Evolutionary conservation across 2,113 vertebrate species (phyloP).

Genomic region (Stigmatopora argus): DNA sequence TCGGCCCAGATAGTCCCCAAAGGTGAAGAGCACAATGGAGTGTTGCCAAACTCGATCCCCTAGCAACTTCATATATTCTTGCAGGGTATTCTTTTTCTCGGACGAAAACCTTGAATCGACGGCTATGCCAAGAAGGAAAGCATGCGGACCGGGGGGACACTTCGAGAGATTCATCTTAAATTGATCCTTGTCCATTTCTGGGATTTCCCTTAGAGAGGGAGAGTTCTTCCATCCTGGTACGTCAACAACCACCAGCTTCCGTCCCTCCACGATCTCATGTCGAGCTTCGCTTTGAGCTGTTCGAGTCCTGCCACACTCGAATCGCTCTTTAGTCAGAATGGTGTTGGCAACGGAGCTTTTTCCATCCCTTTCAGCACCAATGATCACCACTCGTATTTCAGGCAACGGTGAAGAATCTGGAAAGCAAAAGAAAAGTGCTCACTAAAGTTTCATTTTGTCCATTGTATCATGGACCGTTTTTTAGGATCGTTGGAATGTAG

Average conservation of each 20-base stretch:
- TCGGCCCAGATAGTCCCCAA: constrained; percentile 26
- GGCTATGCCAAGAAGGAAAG: too few species aligned
- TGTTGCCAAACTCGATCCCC: constrained; percentile 36
- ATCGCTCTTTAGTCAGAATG: constrained; percentile 26
- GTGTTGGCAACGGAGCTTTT: constrained; percentile 44
- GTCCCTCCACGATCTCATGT: constrained; percentile 20
- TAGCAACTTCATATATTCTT: constrained; percentile 47
- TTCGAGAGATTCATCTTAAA: too few species aligned
- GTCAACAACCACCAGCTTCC: constrained; percentile 41
- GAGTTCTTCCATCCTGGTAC: constrained; percentile 40
- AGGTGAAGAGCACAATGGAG: constrained; percentile 52
- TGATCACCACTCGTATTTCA: constrained; percentile 28
- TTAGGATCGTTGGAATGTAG: too few species aligned
- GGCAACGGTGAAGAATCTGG: not conserved
- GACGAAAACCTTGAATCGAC: too few species aligned
- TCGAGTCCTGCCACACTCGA: constrained; percentile 37
- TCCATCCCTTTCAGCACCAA: too few species aligned
- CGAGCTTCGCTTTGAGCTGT: constrained; percentile 29
- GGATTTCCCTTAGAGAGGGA: too few species aligned
- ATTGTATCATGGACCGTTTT: too few species aligned
- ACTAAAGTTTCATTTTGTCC: too few species aligned
- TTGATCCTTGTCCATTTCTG: too few species aligned
- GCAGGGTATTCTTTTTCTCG: too few species aligned
- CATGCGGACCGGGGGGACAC: too few species aligned
- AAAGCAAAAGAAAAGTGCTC: constrained; percentile 6